Evolutionary conservation across 2,113 vertebrate genomes (phyloP).

Genomic region (Zosterops japonicus): DNA sequence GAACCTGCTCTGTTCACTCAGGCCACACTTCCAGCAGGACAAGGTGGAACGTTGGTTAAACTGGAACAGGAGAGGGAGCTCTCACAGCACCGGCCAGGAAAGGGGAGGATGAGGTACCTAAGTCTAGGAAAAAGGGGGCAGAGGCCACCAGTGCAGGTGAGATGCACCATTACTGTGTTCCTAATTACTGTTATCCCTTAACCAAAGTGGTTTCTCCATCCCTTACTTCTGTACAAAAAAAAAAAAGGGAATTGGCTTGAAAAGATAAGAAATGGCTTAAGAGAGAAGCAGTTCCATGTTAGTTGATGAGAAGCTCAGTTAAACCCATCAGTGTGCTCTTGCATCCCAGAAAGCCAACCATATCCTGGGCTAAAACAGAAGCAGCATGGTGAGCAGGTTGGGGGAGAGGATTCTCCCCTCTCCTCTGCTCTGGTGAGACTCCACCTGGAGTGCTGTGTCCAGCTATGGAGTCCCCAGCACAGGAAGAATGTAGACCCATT

Average conservation of each 20-base stretch:
- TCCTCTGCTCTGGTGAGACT: background rate
- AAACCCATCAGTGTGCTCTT: background rate
- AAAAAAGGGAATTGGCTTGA: background rate
- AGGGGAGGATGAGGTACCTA: background rate
- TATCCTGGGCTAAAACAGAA: background rate
- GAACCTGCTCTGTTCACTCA: background rate
- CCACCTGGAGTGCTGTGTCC: background rate
- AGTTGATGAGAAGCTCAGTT: background rate
- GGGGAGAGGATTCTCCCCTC: background rate
- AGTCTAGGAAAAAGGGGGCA: background rate
- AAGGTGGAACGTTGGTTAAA: background rate
- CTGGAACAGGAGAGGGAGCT: slow-evolving; percentile 50
- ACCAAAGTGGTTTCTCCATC: background rate
- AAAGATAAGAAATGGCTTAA: background rate
- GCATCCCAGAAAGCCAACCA: background rate
- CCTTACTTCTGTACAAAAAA: background rate
- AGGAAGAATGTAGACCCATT: background rate
- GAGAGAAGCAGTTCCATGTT: background rate
- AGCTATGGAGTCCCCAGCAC: background rate
- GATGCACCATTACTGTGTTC: background rate
- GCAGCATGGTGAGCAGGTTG: background rate
- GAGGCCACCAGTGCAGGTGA: background rate
- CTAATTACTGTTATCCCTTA: background rate
- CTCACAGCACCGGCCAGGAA: background rate
- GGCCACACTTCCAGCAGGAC: background rate